Conservation (phyloP, 2,888 invertebrate species). For the Rhagonycha lutea region DNA sequence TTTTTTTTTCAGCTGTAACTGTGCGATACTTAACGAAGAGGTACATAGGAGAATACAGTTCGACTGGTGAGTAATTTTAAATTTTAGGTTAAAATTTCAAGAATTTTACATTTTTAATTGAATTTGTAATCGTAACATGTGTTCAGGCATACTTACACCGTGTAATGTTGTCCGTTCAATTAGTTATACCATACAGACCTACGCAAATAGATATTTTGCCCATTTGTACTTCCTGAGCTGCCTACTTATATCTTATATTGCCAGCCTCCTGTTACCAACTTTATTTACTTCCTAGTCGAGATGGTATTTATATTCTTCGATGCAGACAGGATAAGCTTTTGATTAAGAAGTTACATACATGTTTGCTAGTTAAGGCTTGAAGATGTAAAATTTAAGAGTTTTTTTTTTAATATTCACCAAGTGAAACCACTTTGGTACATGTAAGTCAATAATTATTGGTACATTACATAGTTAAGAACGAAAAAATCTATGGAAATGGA, state of each 20-base stretch:
- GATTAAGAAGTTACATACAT: conserved; percentile 22
- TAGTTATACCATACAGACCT: conserved; percentile 25
- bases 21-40: conserved; percentile 79
- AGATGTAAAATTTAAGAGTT: neutral
- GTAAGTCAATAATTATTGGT: neutral
- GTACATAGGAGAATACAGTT: conserved; percentile 82
- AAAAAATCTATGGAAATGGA: neutral
- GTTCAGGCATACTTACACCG: conserved; percentile 23
- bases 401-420: neutral
- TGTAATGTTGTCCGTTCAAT: conserved; percentile 22
- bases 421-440: neutral
- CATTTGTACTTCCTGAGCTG: conserved; percentile 24
- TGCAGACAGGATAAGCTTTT: conserved; percentile 12
- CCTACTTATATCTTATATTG: conserved; percentile 15
- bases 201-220: conserved; percentile 15
- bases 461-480: neutral
- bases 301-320: conserved; percentile 18
- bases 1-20: conserved; percentile 68
- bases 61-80: conserved; percentile 67
- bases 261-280: conserved; percentile 19
- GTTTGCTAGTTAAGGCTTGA: neutral
- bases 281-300: conserved; percentile 21
- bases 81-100: neutral
- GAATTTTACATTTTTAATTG: conserved; percentile 18
- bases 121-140: conserved; percentile 26